A percentile compares a stretch with the other conserved stretches of the same genome.
phyloP scores from a whole-genome alignment of 2,888 invertebrate genomes.

The Dioctria linearis region DNA sequence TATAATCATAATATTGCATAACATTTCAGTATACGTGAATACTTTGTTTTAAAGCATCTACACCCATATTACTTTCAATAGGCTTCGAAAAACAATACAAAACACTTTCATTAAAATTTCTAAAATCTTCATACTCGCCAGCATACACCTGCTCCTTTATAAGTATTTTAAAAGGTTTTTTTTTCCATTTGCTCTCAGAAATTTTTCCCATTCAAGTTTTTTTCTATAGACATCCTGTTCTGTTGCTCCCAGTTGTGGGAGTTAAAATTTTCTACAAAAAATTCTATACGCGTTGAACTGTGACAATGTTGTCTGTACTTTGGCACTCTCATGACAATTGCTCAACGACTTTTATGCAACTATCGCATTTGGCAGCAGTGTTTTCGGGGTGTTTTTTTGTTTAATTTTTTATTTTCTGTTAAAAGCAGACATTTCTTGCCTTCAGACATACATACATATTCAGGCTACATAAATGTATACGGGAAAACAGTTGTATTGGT shows the following conservation, averaged over 20 bases:
- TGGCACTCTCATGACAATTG: not conserved
- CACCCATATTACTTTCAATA: too few species aligned
- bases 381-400: not conserved
- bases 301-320: slow-evolving; percentile 11
- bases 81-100: not conserved
- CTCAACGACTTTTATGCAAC: not conserved
- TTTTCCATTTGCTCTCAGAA: not conserved
- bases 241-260: not conserved
- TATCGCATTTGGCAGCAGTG: not conserved
- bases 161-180: not conserved
- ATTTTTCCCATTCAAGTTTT: not conserved
- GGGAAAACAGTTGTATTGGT: too few species aligned
- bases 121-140: not conserved
- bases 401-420: not conserved
- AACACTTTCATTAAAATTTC: slow-evolving; percentile 2
- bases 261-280: slow-evolving; percentile 1
- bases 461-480: too few species aligned
- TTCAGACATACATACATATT: not conserved
- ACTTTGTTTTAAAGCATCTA: too few species aligned
- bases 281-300: slow-evolving; percentile 26
- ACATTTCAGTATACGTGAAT: too few species aligned
- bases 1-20: too few species aligned
- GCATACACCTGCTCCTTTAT: too few species aligned
- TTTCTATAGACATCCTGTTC: not conserved
- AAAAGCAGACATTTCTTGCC: not conserved